Evolutionary conservation across 2,888 invertebrate species (phyloP), one percentile per base, ranked within the genome.

Genomic region (Hyppa rectilinea): DNA sequence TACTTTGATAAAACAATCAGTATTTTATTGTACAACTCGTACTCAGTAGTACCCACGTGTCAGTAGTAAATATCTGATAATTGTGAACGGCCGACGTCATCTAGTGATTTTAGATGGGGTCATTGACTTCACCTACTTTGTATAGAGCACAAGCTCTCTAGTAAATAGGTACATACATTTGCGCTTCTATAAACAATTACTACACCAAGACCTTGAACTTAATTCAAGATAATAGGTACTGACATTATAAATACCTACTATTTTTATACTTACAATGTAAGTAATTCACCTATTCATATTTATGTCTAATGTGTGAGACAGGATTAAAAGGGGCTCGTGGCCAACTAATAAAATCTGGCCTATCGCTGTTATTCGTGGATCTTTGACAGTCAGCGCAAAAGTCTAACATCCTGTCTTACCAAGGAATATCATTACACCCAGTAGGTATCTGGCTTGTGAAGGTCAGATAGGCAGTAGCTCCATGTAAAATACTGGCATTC

Each of bases 81-180:
- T 20, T 64, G 73, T 50, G 62, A 47, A 56, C 58, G 55, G 43
- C 14, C 31, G 26, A 75, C 80, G 71, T 80, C 80, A 82, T 43
- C 34, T 23, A 60, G 38, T 49, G 81, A 81, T 82, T 82, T 82
- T 82, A 80, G 83, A 70, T 17, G 53, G 55, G 81, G 83, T 80
- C 83, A 69, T 66, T 47, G 81, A 59, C 83, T 67, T 73, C 36
- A 65, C 52, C 43, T 71, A 81, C 71, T 70, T 66, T 61, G 63
- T 73, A 29, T 60, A 34, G 53, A 65, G 59, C 45, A 56, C 56
- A 59, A 60, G 45, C 34, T 55, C 34, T 67, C 36, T 63, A 75
- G 47, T 72, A 62, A 75, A 66, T 71, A 74, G 3, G 26, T 77
- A 45, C 53, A 45, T 64, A 56, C 40, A 59, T 56, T 7, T 60